Conservation (phyloP, 1,140 invertebrate genomes). For the Diuraphis noxia region DNA sequence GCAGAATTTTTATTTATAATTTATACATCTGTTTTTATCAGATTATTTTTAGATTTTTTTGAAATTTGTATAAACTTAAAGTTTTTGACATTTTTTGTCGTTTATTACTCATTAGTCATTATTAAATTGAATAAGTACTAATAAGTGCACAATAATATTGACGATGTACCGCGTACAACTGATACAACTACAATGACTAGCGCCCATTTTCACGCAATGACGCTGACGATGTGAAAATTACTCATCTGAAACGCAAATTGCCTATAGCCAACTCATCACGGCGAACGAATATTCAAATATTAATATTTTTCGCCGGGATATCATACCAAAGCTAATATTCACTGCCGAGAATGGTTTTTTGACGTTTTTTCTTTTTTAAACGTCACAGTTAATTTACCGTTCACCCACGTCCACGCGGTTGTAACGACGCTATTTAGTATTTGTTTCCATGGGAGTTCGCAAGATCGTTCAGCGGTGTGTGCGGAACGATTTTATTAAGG, state of each 20-base stretch:
- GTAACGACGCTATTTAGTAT: too few relatives aligned
- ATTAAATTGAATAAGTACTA: too few relatives aligned
- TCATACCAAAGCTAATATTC: not conserved
- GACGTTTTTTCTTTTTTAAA: too few relatives aligned
- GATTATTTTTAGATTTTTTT: not conserved
- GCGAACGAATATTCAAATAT: not conserved
- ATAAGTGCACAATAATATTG: not conserved
- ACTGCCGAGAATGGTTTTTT: not conserved
- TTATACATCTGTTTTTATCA: not conserved
- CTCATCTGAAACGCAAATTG: not conserved
- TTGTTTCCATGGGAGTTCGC: too few relatives aligned
- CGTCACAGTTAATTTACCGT: not conserved
- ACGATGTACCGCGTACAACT: not conserved
- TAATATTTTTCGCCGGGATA: not conserved
- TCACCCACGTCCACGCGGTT: not conserved
- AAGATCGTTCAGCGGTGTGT: too few relatives aligned
- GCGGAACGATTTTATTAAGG: too few relatives aligned
- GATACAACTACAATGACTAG: too few relatives aligned
- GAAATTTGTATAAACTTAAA: too few relatives aligned
- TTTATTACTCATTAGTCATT: not conserved
- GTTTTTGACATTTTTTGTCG: not conserved
- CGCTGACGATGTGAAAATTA: not conserved
- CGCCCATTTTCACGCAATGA: not conserved
- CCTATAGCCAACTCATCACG: not conserved
- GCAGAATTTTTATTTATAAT: too few relatives aligned